Conservation (phyloP, 2,888 invertebrate genomes). For the Calephelis perditalis region DNA sequence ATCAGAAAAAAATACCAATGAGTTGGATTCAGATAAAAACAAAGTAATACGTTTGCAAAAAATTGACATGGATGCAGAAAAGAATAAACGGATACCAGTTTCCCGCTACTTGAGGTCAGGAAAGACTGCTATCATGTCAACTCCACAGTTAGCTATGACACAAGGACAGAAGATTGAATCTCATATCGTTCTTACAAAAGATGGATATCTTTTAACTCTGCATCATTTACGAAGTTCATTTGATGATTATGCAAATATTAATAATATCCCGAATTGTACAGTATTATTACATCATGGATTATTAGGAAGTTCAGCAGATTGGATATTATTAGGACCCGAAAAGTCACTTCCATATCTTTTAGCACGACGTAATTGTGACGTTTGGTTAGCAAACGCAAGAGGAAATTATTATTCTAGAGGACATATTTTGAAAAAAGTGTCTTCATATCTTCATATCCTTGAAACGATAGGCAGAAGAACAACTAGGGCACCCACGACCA, state of each 20-base stretch:
- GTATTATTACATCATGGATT: slow-evolving; percentile 56
- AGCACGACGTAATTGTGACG: slow-evolving; percentile 75
- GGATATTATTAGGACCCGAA: slow-evolving; percentile 53
- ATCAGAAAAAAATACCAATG: neutral
- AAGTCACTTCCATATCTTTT: slow-evolving; percentile 63
- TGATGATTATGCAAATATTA: slow-evolving; percentile 33
- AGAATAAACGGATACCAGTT: slow-evolving; percentile 21
- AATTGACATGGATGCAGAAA: slow-evolving; percentile 32
- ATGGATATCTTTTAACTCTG: slow-evolving; percentile 52
- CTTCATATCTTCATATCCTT: no score
- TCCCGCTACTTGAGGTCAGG: slow-evolving; percentile 30
- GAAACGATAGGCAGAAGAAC: no score
- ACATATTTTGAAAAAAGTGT: slow-evolving; percentile 37
- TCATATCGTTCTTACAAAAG: slow-evolving; percentile 47
- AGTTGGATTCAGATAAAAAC: slow-evolving; percentile 4
- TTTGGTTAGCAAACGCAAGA: slow-evolving; percentile 78
- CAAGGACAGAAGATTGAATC: slow-evolving; percentile 52
- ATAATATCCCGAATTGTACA: slow-evolving; percentile 25
- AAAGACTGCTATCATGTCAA: slow-evolving; percentile 43
- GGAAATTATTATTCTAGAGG: slow-evolving; percentile 58
- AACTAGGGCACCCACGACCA: no score
- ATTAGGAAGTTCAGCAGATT: slow-evolving; percentile 60
- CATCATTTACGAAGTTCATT: slow-evolving; percentile 41
- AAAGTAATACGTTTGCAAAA: slow-evolving; percentile 34
- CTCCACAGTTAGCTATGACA: slow-evolving; percentile 44